phyloP scores from a whole-genome alignment of 2,113 vertebrate genomes.

The Lophura nycthemera region DNA sequence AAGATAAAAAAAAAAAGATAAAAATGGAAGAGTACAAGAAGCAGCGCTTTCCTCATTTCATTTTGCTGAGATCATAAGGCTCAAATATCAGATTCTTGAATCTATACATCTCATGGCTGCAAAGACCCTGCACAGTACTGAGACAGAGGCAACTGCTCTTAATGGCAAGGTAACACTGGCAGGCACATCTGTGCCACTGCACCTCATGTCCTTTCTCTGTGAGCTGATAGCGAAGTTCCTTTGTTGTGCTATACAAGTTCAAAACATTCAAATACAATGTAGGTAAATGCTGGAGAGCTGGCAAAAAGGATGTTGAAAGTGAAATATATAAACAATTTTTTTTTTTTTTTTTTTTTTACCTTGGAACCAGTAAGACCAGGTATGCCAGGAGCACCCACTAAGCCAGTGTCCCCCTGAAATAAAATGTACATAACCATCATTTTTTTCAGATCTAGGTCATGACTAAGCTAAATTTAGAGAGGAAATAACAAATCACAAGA shows the following conservation, averaged over 20 bases:
- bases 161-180: not conserved
- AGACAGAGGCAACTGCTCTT: not conserved
- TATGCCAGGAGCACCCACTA: conserved; percentile 57
- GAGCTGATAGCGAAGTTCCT: not conserved
- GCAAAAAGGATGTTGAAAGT: not conserved
- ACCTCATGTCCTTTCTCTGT: not conserved
- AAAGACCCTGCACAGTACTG: not conserved
- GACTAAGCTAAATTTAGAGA: not conserved
- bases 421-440: conserved; percentile 8
- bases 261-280: not conserved
- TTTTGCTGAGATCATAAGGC: not conserved
- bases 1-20: not conserved
- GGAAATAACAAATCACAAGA: not conserved
- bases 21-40: not conserved
- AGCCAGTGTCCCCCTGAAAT: conserved; percentile 74
- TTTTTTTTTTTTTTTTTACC: conserved; percentile 17
- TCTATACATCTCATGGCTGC: not conserved
- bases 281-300: not conserved
- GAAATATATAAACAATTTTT: not conserved
- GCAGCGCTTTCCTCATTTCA: not conserved
- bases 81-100: not conserved
- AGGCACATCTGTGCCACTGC: not conserved
- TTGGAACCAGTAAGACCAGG: conserved; percentile 45
- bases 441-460: not conserved
- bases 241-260: not conserved